Percentiles rank a stretch among this genome's conserved stretches.
phyloP scores from a whole-genome alignment of 2,797 vertebrate genomes.

The Jordanella pulchra region DNA sequence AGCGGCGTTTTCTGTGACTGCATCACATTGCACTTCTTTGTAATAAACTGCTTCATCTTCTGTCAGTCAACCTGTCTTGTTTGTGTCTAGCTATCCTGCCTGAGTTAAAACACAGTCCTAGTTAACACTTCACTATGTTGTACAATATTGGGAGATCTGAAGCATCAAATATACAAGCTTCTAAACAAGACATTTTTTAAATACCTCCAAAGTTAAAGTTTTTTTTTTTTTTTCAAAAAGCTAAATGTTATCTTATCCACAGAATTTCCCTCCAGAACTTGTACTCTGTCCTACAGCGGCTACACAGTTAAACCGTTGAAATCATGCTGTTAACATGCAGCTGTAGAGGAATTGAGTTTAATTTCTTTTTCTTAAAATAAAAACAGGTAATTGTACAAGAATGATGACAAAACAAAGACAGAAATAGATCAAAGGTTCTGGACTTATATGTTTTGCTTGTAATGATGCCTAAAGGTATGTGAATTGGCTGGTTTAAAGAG shows the following conservation, averaged over 20 bases:
- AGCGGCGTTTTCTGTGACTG: slow-evolving; percentile 30
- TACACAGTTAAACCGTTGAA: too few relatives aligned
- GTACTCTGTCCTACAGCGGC: background rate
- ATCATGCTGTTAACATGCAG: too few relatives aligned
- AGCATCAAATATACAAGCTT: background rate
- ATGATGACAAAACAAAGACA: background rate
- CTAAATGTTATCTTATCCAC: background rate
- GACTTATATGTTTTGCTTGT: too few relatives aligned
- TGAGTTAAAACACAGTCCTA: background rate
- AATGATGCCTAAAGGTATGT: too few relatives aligned
- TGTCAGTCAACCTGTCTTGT: slow-evolving; percentile 30
- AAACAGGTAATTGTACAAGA: background rate
- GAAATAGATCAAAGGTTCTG: background rate
- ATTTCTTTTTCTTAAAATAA: background rate
- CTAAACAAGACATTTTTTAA: background rate
- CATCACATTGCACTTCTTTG: slow-evolving; percentile 49
- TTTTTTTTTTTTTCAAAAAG: too few relatives aligned
- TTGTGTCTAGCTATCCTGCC: slow-evolving; percentile 28
- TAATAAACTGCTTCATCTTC: slow-evolving; percentile 39
- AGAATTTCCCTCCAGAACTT: background rate
- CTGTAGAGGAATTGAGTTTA: background rate
- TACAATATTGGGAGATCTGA: background rate
- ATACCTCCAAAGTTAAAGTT: background rate
- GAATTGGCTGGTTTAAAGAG: too few relatives aligned
- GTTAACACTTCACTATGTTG: background rate